Evolutionary conservation across 2,113 vertebrate species (phyloP), one percentile per base, ranked within the genome.

Genomic region (Abramis brama): DNA sequence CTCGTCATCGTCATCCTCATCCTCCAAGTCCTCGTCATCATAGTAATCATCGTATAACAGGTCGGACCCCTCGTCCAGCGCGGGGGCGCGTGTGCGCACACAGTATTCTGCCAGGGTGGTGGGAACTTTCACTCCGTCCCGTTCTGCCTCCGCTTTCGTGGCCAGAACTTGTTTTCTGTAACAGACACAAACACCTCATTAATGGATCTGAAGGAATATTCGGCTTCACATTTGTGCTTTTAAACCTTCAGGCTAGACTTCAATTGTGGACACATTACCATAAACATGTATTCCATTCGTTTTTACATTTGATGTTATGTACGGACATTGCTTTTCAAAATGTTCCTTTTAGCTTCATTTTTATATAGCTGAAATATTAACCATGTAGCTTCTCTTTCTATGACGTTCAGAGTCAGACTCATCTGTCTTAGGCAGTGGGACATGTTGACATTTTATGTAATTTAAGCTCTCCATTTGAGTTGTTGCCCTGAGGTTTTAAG

Each of bases 21-120:
- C 97, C 79, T 95, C 95, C 80, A 94, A 91, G 21, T 97, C 96
- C 2, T 96, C 96, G 3, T 99, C 98, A 17, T 99, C 97, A 0
- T 97, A 99, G 91, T 98, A 97, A 92, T 99, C 97, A 4, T 99
- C 98, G 1, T 99, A 99, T 93, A 99, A 97, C 82, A 99, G 96
- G 90, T 99, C 98, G 0, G 97, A 97, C 90, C 97, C 97, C 90
- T 98, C 97, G 1, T 98, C 97, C 0, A 96, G 94, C 59, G 94
- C 93, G 0, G 98, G 97, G 2, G 95, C 97, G 45, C 97, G 97
- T 11, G 97, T 98, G 91, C 97, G 97, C 87, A 99, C 95, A 0
- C 98, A 99, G 90, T 99, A 99, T 92, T 99, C 98, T 0, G 98
- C 98, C 93, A 99, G 93, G 0, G 98, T 99, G 85, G 96, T 99